These are phyloP conservation scores for Saguinus imperator DNA, from an alignment of 2,113 vertebrate genomes.

Conservation along the genomic window DNA sequence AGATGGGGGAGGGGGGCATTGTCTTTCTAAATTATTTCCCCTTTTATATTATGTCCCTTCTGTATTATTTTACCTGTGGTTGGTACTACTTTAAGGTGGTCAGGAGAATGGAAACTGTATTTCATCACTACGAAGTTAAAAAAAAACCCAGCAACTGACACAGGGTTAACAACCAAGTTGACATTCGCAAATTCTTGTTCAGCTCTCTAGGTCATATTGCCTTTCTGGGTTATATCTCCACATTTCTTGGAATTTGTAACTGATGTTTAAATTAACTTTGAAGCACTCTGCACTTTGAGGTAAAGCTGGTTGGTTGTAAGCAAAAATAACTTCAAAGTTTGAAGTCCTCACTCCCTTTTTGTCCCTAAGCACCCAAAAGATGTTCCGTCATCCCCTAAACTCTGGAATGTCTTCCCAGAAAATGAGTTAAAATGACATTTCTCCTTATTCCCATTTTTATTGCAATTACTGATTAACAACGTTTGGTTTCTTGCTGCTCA, in stretches of 20 bases:
- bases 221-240: constrained; percentile 70
- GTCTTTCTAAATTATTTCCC: neutral
- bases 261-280: constrained; percentile 65
- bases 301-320: constrained; percentile 58
- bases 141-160: neutral
- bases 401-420: constrained; percentile 75
- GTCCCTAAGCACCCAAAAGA: constrained; percentile 65
- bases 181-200: constrained; percentile 35
- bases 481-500: constrained; percentile 38
- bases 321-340: constrained; percentile 72
- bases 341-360: constrained; percentile 63
- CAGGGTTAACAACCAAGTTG: constrained; percentile 11
- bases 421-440: constrained; percentile 67
- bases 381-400: constrained; percentile 58
- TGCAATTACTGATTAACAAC: constrained; percentile 46
- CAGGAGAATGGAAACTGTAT: constrained; percentile 20
- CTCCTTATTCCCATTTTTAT: constrained; percentile 58
- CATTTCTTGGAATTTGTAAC: constrained; percentile 73
- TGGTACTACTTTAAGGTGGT: neutral
- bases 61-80: neutral
- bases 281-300: constrained; percentile 61
- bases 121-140: constrained; percentile 9
- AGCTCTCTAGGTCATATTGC: constrained; percentile 31
- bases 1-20: rapidly evolving
- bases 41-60: neutral